Conservation (phyloP, 2,888 invertebrate genomes). For the Phorcus lineatus region DNA sequence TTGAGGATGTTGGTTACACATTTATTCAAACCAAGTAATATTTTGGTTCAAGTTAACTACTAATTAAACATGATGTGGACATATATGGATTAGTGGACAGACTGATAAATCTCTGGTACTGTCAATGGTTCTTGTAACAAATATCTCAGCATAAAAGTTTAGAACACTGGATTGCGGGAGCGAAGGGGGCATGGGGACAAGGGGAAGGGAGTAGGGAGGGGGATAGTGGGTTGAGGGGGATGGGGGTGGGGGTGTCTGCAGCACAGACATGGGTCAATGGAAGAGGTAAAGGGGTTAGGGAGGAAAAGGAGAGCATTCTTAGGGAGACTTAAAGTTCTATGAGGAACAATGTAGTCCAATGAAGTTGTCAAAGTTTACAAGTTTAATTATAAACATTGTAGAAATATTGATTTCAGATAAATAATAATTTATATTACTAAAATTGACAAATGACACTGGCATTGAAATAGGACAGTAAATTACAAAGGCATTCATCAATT, state of each 20-base stretch:
- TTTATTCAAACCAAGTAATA: not conserved
- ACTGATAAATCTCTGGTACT: not conserved
- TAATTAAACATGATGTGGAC: no score
- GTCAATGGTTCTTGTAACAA: not conserved
- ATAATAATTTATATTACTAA: no score
- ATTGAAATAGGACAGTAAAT: no score
- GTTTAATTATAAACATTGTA: no score
- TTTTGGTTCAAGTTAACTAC: no score
- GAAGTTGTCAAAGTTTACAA: no score
- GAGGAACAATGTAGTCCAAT: not conserved
- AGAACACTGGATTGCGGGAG: not conserved
- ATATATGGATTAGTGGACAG: not conserved
- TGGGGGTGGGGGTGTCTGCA: no score
- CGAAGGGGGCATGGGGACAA: not conserved
- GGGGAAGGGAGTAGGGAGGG: not conserved
- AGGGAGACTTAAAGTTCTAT: not conserved
- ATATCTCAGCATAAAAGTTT: not conserved
- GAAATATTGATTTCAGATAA: no score
- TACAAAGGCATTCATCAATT: no score
- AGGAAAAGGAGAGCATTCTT: not conserved
- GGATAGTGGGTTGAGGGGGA: no score
- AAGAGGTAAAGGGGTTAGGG: not conserved
- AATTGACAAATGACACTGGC: no score
- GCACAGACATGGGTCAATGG: no score
- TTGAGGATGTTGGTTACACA: not conserved